Percentiles rank a stretch among this genome's conserved stretches.
These are phyloP conservation scores for Epinephelus cyanopodus DNA, from an alignment of 2,113 vertebrate species.

Conservation along the genomic window DNA sequence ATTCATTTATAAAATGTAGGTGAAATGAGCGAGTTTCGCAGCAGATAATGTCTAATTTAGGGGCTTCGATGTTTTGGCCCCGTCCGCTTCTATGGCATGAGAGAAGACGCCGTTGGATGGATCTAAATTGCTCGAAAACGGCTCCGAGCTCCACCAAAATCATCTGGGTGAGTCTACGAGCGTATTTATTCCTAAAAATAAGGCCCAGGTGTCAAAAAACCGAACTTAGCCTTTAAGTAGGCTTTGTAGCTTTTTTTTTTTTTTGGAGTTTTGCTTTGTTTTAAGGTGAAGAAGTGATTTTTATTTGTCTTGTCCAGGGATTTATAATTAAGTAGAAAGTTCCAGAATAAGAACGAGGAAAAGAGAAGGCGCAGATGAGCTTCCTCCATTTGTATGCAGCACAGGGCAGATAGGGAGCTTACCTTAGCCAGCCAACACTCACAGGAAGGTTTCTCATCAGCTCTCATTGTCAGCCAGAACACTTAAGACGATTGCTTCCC, in stretches of 20 bases:
- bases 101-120: too few species aligned
- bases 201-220: too few species aligned
- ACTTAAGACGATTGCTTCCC: slow-evolving; percentile 83
- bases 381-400: slow-evolving; percentile 65
- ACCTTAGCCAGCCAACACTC: slow-evolving; percentile 60
- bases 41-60: too few species aligned
- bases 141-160: too few species aligned
- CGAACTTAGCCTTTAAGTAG: too few species aligned
- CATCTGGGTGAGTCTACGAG: too few species aligned
- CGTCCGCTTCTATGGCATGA: too few species aligned
- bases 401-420: slow-evolving; percentile 47
- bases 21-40: too few species aligned
- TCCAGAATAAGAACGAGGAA: slow-evolving; percentile 5
- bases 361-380: slow-evolving; percentile 32
- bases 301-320: slow-evolving; percentile 19
- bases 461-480: slow-evolving; percentile 77
- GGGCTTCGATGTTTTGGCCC: too few species aligned
- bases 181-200: too few species aligned
- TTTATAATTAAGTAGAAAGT: slow-evolving; percentile 33
- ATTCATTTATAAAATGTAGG: too few species aligned
- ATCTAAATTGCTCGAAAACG: too few species aligned
- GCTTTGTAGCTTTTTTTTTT: background rate
- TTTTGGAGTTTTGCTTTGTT: background rate
- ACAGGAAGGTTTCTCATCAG: slow-evolving; percentile 75
- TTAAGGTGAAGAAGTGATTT: background rate